These are phyloP conservation scores for Tamias sibiricus DNA, from an alignment of 2,113 vertebrate genomes.

Conservation along the genomic window DNA sequence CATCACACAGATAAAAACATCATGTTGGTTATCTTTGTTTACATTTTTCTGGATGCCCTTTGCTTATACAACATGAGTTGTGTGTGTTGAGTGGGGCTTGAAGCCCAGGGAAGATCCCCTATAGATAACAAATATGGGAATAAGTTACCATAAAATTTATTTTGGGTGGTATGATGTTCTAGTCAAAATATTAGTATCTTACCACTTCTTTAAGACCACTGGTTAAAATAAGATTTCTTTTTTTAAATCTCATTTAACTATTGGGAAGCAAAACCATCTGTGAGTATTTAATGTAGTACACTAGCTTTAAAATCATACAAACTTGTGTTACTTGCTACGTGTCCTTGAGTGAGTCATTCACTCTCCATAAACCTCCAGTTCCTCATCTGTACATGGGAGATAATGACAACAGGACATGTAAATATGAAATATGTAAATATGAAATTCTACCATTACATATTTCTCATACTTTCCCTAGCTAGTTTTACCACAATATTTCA, in stretches of 20 bases:
- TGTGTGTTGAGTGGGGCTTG: not conserved
- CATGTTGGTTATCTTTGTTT: not conserved
- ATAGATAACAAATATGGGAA: not conserved
- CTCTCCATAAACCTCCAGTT: not conserved
- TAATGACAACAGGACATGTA: too few species aligned
- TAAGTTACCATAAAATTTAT: not conserved
- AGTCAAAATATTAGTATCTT: not conserved
- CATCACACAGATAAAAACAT: not conserved
- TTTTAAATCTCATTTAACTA: not conserved
- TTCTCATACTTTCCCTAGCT: not conserved
- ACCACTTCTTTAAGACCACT: not conserved
- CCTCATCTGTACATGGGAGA: not conserved
- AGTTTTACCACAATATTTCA: not conserved
- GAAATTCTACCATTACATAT: not conserved
- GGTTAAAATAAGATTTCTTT: not conserved
- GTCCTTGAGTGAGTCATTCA: not conserved
- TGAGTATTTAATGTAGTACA: not conserved
- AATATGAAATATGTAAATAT: not conserved
- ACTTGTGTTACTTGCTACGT: not conserved
- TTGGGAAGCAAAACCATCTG: not conserved
- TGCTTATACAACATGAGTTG: not conserved
- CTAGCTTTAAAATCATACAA: not conserved
- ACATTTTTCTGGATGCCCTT: not conserved
- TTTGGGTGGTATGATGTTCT: not conserved
- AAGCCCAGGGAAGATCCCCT: not conserved